Percentiles rank a stretch among this genome's conserved stretches.
phyloP scores from a whole-genome alignment of 2,113 vertebrate species.

The Odocoileus virginianus region DNA sequence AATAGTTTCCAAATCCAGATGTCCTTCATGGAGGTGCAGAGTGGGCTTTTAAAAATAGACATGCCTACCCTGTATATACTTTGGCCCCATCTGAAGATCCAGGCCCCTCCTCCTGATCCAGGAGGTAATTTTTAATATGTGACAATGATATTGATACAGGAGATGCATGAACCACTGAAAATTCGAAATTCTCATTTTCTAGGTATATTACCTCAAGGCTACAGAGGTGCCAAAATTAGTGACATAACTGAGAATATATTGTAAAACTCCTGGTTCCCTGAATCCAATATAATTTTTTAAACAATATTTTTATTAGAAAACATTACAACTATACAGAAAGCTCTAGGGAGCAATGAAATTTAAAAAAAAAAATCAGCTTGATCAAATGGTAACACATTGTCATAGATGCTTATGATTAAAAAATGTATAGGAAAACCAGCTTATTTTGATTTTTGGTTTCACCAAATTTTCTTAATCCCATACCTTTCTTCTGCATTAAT shows the following conservation, averaged over 20 bases:
- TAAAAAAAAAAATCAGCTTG: not conserved
- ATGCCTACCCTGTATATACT: not conserved
- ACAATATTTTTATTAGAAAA: constrained; percentile 44
- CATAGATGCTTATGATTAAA: not conserved
- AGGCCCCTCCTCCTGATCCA: not conserved
- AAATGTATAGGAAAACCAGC: not conserved
- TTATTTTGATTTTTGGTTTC: constrained; percentile 23
- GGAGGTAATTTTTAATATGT: not conserved
- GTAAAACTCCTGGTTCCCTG: not conserved
- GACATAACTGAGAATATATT: constrained; percentile 9
- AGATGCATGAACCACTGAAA: not conserved
- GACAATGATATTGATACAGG: not conserved
- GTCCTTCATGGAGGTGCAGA: not conserved
- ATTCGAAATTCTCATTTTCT: not conserved
- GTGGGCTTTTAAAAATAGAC: not conserved
- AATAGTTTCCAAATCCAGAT: not conserved
- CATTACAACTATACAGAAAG: not conserved
- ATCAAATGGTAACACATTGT: not conserved
- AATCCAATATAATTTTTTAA: not conserved
- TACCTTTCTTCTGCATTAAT: not conserved
- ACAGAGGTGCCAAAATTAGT: not conserved
- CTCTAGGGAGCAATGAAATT: constrained; percentile 29
- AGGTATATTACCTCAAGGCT: not conserved
- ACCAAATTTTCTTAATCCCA: not conserved
- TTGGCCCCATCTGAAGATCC: not conserved